phyloP scores from a whole-genome alignment of 2,888 invertebrate species.

The Cephonodes hylas region DNA sequence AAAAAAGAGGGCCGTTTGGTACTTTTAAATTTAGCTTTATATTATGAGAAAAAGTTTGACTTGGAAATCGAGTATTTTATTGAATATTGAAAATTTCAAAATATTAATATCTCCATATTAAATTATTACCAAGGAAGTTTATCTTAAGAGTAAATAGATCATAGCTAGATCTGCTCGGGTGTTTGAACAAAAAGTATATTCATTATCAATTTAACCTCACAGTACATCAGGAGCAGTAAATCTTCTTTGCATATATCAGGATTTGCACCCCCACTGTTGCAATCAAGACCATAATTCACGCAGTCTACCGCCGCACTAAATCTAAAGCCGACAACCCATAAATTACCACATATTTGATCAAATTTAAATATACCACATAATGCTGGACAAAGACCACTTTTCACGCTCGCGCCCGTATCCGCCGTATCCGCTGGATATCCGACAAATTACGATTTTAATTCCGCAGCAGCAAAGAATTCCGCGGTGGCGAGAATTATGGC shows the following conservation, averaged over 20 bases:
- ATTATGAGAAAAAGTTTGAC: too few relatives aligned
- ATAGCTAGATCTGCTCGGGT: background rate
- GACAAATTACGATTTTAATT: slow-evolving; percentile 52
- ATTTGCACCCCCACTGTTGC: slow-evolving; percentile 23
- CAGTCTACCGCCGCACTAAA: slow-evolving; percentile 1
- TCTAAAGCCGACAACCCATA: slow-evolving; percentile 8
- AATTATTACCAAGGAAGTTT: background rate
- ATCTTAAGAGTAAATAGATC: background rate
- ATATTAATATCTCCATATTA: too few relatives aligned
- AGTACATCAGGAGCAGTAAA: slow-evolving; percentile 1
- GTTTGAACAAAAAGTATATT: background rate
- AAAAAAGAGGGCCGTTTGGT: too few relatives aligned
- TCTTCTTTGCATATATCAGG: slow-evolving; percentile 12
- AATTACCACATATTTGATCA: slow-evolving; percentile 11
- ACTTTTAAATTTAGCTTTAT: too few relatives aligned
- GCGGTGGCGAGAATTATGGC: slow-evolving; percentile 50
- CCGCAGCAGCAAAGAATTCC: slow-evolving; percentile 55
- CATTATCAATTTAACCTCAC: background rate
- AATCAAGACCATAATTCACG: slow-evolving; percentile 11
- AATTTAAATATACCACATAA: slow-evolving; percentile 9
- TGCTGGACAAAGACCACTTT: background rate
- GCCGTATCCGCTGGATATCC: slow-evolving; percentile 23
- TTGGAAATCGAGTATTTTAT: too few relatives aligned
- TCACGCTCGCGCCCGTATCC: background rate
- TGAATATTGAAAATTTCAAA: too few relatives aligned